These are phyloP conservation scores for Callosobruchus maculatus DNA, from an alignment of 2,888 invertebrate species.

Conservation along the genomic window DNA sequence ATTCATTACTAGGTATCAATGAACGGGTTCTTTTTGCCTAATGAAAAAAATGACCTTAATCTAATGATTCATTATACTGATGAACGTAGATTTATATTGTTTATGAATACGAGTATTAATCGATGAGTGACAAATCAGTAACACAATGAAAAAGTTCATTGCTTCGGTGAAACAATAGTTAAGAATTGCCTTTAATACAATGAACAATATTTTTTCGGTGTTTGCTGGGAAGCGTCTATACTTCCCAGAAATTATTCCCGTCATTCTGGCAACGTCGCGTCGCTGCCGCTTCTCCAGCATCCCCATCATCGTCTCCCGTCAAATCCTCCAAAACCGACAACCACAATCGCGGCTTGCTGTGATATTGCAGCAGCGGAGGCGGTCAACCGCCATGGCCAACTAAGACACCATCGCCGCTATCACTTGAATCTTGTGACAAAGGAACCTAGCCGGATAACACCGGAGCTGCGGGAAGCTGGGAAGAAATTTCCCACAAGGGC, in stretches of 20 bases:
- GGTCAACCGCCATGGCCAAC: neutral
- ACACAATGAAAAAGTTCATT: too few species aligned
- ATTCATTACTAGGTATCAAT: too few species aligned
- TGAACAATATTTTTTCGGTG: too few species aligned
- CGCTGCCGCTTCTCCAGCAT: neutral
- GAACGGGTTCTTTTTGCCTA: too few species aligned
- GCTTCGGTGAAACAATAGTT: too few species aligned
- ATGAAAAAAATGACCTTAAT: too few species aligned
- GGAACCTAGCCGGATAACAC: neutral
- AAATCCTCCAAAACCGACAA: neutral
- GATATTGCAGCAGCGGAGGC: neutral
- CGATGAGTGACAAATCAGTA: too few species aligned
- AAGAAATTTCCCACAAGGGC: neutral
- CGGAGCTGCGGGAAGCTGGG: neutral
- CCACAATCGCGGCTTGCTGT: neutral
- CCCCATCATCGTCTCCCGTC: neutral
- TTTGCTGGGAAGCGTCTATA: too few species aligned
- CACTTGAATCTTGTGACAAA: neutral
- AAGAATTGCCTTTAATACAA: too few species aligned
- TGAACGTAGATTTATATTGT: too few species aligned
- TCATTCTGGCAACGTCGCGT: neutral
- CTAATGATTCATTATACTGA: too few species aligned
- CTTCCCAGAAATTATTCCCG: neutral
- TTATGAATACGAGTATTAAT: too few species aligned
- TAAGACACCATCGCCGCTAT: neutral